phyloP scores from a whole-genome alignment of 1,140 invertebrate species.

The Pachypsylla venusta region DNA sequence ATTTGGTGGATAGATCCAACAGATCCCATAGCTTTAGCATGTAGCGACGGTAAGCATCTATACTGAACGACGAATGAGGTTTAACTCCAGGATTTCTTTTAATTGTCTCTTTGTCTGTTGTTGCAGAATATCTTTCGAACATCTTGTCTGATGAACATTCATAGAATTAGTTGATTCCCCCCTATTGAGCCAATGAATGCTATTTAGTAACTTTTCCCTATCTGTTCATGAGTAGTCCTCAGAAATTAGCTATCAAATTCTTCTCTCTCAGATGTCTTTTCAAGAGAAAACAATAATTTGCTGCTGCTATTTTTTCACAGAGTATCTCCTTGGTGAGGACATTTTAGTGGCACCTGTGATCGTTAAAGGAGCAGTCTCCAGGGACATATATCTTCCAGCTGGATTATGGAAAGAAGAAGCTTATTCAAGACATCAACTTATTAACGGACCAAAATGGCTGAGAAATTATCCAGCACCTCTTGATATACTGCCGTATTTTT shows the following conservation, averaged over 20 bases:
- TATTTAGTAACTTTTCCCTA: too few species aligned
- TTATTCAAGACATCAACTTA: slow-evolving; percentile 31
- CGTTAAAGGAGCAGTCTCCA: slow-evolving; percentile 40
- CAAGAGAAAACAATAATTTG: too few species aligned
- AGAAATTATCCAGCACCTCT: slow-evolving; percentile 48
- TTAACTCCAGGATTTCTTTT: too few species aligned
- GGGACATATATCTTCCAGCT: slow-evolving; percentile 61
- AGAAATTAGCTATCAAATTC: too few species aligned
- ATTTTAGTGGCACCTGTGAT: slow-evolving; percentile 69
- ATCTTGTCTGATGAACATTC: too few species aligned
- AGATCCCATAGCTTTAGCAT: slow-evolving; percentile 43
- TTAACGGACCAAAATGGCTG: slow-evolving; percentile 46
- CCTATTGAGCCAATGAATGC: too few species aligned
- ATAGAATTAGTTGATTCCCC: too few species aligned
- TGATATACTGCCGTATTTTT: slow-evolving; percentile 46
- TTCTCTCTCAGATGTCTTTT: too few species aligned
- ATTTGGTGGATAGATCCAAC: slow-evolving; percentile 80
- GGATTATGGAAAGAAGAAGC: slow-evolving; percentile 48
- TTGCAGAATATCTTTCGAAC: too few species aligned
- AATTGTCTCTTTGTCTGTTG: too few species aligned
- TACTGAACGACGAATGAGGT: too few species aligned
- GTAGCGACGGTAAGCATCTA: slow-evolving; percentile 53
- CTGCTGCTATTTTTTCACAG: slow-evolving; percentile 33
- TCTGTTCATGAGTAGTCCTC: too few species aligned
- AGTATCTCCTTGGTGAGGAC: slow-evolving; percentile 65